Conservation (phyloP, 1,140 invertebrate species). For the Scaptodrosophila lebanonensis region DNA sequence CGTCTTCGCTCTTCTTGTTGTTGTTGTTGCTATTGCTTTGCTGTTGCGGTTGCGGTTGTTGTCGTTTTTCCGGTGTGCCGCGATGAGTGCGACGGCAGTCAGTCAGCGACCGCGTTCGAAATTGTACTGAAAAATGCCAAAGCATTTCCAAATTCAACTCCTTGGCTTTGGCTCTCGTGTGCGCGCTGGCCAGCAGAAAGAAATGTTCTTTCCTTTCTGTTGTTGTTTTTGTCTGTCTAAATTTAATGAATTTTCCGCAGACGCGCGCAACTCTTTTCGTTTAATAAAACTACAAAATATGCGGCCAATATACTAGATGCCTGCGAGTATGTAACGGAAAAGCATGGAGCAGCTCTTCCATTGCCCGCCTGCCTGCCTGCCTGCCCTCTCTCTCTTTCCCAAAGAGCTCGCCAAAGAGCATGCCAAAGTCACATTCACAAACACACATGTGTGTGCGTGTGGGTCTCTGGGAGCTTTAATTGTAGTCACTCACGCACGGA, state of each 20-base stretch:
- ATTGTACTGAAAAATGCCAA: constrained; percentile 67
- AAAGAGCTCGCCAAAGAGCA: constrained; percentile 28
- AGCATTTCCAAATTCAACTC: constrained; percentile 67
- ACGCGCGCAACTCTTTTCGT: no score
- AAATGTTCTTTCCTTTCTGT: constrained; percentile 21
- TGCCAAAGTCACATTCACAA: no score
- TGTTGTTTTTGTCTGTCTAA: constrained; percentile 33
- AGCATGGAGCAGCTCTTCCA: constrained; percentile 13
- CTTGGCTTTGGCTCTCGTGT: constrained; percentile 38
- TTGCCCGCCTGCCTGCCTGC: constrained; percentile 9
- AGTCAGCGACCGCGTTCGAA: constrained; percentile 53
- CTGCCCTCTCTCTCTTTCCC: no score
- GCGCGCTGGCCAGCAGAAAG: no score
- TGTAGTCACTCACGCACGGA: constrained; percentile 36
- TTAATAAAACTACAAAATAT: no score
- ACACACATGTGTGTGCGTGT: constrained; percentile 16
- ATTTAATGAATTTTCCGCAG: constrained; percentile 56
- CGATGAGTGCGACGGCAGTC: constrained; percentile 40
- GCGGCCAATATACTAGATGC: no score
- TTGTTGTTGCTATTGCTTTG: constrained; percentile 8
- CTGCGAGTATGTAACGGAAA: no score
- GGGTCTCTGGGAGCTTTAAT: constrained; percentile 22
- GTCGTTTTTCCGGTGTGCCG: constrained; percentile 31
- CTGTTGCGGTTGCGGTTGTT: constrained; percentile 21
- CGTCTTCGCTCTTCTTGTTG: constrained; percentile 1